A percentile compares a stretch with the other conserved stretches of the same genome.
phyloP scores from a whole-genome alignment of 2,113 vertebrate species.

The Atlantisia rogersi region DNA sequence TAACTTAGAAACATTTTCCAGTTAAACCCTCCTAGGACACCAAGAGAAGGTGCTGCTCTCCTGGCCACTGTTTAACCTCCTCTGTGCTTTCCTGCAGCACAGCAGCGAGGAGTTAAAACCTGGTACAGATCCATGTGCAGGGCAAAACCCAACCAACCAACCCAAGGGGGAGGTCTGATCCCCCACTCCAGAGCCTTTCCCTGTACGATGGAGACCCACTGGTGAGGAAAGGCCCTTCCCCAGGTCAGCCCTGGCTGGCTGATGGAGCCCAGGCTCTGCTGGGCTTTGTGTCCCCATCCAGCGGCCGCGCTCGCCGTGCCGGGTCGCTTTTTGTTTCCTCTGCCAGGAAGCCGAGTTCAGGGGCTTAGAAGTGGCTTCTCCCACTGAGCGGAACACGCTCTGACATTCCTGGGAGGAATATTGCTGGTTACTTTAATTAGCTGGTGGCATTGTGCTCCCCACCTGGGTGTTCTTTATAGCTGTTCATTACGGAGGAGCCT shows the following conservation, averaged over 20 bases:
- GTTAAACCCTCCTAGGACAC: background rate
- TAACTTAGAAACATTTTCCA: background rate
- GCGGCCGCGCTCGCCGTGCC: background rate
- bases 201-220: background rate
- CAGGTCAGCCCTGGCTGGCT: background rate
- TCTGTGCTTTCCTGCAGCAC: background rate
- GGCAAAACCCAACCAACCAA: accelerated
- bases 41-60: background rate
- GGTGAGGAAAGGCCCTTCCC: background rate
- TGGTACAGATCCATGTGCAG: background rate
- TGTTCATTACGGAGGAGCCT: slow-evolving; percentile 13
- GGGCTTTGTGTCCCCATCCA: background rate
- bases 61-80: background rate
- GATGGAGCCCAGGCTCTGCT: background rate
- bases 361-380: background rate
- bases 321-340: background rate
- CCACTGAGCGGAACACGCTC: background rate
- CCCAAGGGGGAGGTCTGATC: accelerated
- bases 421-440: slow-evolving; percentile 50
- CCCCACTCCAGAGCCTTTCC: background rate
- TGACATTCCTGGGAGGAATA: slow-evolving; percentile 19
- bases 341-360: background rate
- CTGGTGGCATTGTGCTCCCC: slow-evolving; percentile 27
- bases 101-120: background rate
- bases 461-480: slow-evolving; percentile 59